Conservation (phyloP, 2,113 vertebrate species). For the Petaurus breviceps region DNA sequence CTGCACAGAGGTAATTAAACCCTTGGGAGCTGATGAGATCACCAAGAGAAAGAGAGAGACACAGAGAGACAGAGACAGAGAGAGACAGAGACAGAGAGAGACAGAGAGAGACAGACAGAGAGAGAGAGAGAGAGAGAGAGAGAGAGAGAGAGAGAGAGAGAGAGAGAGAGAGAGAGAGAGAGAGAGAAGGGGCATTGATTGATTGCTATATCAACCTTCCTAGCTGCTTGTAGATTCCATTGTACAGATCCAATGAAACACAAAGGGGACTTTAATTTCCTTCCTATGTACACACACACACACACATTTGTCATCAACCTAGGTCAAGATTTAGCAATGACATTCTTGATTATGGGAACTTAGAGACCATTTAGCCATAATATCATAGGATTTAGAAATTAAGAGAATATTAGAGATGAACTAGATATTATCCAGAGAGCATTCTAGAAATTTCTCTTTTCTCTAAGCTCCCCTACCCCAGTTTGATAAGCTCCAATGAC, state of each 20-base stretch:
- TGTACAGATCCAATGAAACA: background rate
- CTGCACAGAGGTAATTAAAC: background rate
- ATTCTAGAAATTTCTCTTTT: background rate
- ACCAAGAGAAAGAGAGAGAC: background rate
- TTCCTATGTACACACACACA: background rate
- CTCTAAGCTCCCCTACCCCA: background rate
- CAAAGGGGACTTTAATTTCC: background rate
- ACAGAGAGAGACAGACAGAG: background rate
- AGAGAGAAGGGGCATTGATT: background rate
- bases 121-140: background rate
- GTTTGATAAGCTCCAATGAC: background rate
- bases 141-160: too few species aligned
- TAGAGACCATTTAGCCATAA: background rate
- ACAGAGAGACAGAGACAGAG: too few species aligned
- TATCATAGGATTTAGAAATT: background rate
- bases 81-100: background rate
- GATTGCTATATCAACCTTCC: background rate
- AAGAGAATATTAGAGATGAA: background rate
- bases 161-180: background rate
- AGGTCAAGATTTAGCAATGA: background rate
- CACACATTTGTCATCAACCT: background rate
- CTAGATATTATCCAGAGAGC: background rate
- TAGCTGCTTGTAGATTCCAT: background rate
- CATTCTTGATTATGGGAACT: background rate
- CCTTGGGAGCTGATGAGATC: background rate